A percentile compares a stretch with the other conserved stretches of the same genome.
Conservation (phyloP, 1,140 invertebrate species). For the Ylistrum balloti region DNA sequence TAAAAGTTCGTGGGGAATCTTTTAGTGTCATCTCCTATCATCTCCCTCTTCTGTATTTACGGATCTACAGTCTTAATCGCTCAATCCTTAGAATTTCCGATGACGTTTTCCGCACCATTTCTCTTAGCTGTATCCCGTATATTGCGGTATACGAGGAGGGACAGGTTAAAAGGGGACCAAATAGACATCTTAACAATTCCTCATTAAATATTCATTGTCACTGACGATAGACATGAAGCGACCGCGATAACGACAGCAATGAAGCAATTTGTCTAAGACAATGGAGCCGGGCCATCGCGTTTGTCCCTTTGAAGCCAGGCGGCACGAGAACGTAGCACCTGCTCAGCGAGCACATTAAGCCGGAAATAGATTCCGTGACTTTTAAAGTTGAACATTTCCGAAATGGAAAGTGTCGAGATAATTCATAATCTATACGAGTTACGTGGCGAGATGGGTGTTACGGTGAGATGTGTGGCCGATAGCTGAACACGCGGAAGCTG, state of each 20-base stretch:
- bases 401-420: conserved; percentile 38
- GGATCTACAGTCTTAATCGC: conserved; percentile 7
- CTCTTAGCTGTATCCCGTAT: no score
- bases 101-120: conserved; percentile 8
- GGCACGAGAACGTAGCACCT: background rate
- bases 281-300: conserved; percentile 17
- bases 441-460: conserved; percentile 9
- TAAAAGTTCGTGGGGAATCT: background rate
- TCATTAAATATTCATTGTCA: conserved; percentile 5
- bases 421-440: conserved; percentile 40
- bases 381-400: conserved; percentile 39
- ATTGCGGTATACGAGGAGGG: background rate
- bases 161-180: conserved; percentile 22
- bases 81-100: background rate
- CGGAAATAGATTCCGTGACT: conserved; percentile 31
- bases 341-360: background rate
- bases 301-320: conserved; percentile 13
- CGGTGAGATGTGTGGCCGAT: background rate
- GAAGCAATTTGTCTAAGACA: conserved; percentile 32
- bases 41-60: background rate
- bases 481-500: background rate
- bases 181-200: conserved; percentile 19
- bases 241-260: background rate
- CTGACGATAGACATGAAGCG: conserved; percentile 16
- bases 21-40: background rate